Conservation (phyloP, 2,797 vertebrate species). For the Adelosebastes latens region DNA sequence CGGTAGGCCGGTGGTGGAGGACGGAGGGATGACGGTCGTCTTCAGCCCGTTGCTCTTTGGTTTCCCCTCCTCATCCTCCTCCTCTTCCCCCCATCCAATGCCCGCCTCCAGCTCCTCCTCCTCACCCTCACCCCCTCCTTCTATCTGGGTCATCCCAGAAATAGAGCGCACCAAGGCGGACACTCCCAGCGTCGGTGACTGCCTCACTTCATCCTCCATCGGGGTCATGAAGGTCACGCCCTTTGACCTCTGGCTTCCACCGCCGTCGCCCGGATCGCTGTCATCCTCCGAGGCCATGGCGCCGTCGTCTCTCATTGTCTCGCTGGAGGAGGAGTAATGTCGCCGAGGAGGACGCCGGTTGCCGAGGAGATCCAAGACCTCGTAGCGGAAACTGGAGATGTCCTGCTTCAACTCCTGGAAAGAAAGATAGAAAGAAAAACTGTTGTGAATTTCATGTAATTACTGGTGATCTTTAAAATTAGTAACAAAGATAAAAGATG, state of each 20-base stretch:
- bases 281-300: slow-evolving; percentile 73
- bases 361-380: slow-evolving; percentile 94
- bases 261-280: slow-evolving; percentile 64
- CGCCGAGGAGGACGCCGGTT: slow-evolving; percentile 92
- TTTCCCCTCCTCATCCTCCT: slow-evolving; percentile 84
- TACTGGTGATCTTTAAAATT: neutral
- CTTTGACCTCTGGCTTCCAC: slow-evolving; percentile 79
- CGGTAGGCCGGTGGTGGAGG: slow-evolving; percentile 49
- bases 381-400: slow-evolving; percentile 97
- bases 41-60: slow-evolving; percentile 93
- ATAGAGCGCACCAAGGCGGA: slow-evolving; percentile 90
- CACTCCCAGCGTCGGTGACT: slow-evolving; percentile 82
- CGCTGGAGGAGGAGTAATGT: slow-evolving; percentile 91
- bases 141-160: slow-evolving; percentile 80
- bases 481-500: neutral
- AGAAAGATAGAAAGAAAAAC: neutral
- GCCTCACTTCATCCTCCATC: slow-evolving; percentile 81
- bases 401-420: slow-evolving; percentile 95
- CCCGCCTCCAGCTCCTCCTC: slow-evolving; percentile 54
- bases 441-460: neutral
- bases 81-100: slow-evolving; percentile 60
- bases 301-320: slow-evolving; percentile 86
- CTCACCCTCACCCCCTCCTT: slow-evolving; percentile 23
- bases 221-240: slow-evolving; percentile 88
- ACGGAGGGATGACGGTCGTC: slow-evolving; percentile 75